Conservation (phyloP, 2,888 invertebrate genomes). For the Aspidiotus rigidus region DNA sequence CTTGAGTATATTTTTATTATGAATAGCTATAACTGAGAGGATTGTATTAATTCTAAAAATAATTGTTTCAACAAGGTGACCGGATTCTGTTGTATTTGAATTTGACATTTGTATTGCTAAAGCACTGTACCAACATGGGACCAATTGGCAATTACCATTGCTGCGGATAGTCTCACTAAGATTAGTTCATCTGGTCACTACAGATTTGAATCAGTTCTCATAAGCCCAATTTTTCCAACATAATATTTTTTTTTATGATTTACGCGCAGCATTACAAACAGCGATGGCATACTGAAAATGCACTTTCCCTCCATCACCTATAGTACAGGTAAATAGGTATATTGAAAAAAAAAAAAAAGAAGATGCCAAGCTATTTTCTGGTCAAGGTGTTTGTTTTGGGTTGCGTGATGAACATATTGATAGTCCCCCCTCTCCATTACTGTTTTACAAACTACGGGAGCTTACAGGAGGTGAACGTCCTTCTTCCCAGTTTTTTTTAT, state of each 20-base stretch:
- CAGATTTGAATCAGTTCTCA: background rate
- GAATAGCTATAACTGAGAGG: too few species aligned
- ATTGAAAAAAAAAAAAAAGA: slow-evolving; percentile 60
- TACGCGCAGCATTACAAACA: slow-evolving; percentile 39
- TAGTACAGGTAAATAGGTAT: too few species aligned
- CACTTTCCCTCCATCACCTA: slow-evolving; percentile 57
- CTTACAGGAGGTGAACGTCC: too few species aligned
- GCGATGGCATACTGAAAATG: slow-evolving; percentile 59
- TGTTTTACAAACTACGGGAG: too few species aligned
- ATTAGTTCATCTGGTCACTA: background rate
- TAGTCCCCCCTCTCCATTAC: too few species aligned
- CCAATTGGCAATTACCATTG: slow-evolving; percentile 35
- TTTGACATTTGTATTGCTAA: too few species aligned
- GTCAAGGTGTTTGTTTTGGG: too few species aligned
- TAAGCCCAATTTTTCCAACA: background rate
- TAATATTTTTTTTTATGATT: background rate
- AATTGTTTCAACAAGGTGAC: slow-evolving; percentile 44
- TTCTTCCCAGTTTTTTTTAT: too few species aligned
- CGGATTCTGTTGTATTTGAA: slow-evolving; percentile 65
- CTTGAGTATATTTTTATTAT: too few species aligned
- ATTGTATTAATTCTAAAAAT: too few species aligned
- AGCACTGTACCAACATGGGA: slow-evolving; percentile 37
- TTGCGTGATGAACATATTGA: too few species aligned
- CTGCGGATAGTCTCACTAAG: slow-evolving; percentile 25
- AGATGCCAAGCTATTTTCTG: too few species aligned